Evolutionary conservation across 2,113 vertebrate genomes (phyloP).

Genomic region (Sander lucioperca): DNA sequence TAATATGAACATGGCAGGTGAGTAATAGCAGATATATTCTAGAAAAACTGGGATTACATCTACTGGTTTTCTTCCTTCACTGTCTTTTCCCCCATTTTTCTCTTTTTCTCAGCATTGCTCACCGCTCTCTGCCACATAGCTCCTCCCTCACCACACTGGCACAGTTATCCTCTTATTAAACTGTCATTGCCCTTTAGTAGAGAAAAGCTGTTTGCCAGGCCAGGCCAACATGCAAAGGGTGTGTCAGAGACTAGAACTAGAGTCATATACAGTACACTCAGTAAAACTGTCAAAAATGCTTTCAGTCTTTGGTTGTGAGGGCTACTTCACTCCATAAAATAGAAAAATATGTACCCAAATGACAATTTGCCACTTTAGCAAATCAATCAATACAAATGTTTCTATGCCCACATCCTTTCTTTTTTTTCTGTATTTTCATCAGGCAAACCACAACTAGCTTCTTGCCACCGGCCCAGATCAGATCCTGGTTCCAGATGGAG

Average conservation of each 20-base stretch:
- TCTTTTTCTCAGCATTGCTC: constrained; percentile 20
- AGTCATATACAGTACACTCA: constrained; percentile 9
- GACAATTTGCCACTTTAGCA: constrained; percentile 26
- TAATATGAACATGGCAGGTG: neutral
- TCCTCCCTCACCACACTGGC: constrained; percentile 55
- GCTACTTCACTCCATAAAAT: constrained; percentile 14
- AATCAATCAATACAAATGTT: constrained; percentile 21
- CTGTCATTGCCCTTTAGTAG: constrained; percentile 32
- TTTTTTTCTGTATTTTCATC: constrained; percentile 4
- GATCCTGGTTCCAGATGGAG: constrained; percentile 17
- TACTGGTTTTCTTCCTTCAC: neutral
- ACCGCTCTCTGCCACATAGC: constrained; percentile 47
- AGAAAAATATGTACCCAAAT: neutral
- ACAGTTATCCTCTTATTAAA: constrained; percentile 65
- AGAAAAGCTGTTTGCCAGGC: constrained; percentile 36
- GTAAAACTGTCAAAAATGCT: constrained; percentile 37
- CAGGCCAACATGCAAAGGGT: constrained; percentile 25
- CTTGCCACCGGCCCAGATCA: neutral
- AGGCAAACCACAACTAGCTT: neutral
- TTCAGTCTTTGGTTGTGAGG: constrained; percentile 9
- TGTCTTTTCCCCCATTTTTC: constrained; percentile 19
- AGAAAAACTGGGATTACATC: neutral
- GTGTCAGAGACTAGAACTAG: constrained; percentile 54
- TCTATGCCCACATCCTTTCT: neutral
- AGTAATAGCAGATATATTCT: neutral